Conservation (phyloP, 2,113 vertebrate species). For the Corythornis madagascariensis region DNA sequence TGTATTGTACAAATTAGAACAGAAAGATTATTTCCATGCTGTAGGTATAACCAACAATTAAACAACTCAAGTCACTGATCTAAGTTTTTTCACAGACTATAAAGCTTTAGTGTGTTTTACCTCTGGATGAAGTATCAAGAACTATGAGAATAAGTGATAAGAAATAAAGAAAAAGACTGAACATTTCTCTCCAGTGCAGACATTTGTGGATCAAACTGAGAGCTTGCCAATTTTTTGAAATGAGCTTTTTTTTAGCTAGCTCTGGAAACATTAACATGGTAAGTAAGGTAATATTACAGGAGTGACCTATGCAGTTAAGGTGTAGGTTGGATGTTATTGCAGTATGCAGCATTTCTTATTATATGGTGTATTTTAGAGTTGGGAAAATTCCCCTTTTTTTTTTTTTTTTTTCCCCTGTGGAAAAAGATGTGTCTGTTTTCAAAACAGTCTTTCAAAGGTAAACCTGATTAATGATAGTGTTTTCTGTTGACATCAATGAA, state of each 20-base stretch:
- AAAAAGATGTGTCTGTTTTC: neutral
- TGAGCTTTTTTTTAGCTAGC: too few species aligned
- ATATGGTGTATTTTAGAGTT: neutral
- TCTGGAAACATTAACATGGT: neutral
- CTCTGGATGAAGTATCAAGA: neutral
- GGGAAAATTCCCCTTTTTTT: neutral
- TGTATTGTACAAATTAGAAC: neutral
- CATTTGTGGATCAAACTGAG: neutral
- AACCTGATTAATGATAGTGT: neutral
- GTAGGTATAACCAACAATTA: neutral
- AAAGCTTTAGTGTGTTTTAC: neutral
- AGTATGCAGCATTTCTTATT: neutral
- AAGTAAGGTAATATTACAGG: neutral
- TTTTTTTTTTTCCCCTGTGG: neutral
- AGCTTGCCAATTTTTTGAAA: neutral
- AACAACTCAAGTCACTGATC: neutral
- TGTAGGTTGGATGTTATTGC: neutral
- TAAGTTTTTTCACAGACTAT: neutral
- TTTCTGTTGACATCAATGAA: neutral
- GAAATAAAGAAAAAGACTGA: neutral
- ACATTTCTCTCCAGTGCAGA: neutral
- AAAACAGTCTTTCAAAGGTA: neutral
- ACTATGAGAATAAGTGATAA: neutral
- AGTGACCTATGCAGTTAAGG: neutral
- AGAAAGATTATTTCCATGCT: neutral